Evolutionary conservation across 1,140 invertebrate species (phyloP).

Genomic region (Melanaphis sacchari): DNA sequence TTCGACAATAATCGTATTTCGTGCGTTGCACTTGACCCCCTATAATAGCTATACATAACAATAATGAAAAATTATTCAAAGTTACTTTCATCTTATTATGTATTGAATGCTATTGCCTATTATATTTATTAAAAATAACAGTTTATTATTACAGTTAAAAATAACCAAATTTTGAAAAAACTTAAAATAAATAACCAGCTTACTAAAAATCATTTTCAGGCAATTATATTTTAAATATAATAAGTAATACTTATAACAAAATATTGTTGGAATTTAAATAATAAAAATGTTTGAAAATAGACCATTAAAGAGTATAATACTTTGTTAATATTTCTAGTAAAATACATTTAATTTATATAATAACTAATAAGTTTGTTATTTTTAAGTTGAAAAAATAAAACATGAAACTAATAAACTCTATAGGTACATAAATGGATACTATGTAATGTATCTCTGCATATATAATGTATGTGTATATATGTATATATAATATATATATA

Average conservation of each 20-base stretch:
- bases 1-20: constrained; percentile 28
- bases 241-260: too few relatives aligned
- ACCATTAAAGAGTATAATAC: neutral
- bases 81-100: constrained; percentile 10
- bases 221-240: neutral
- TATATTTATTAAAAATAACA: neutral
- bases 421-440: neutral
- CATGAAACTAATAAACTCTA: neutral
- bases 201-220: neutral
- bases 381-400: neutral
- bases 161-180: neutral
- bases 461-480: too few relatives aligned
- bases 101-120: neutral
- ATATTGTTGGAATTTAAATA: neutral
- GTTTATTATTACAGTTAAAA: neutral
- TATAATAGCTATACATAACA: neutral
- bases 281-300: neutral
- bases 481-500: too few relatives aligned
- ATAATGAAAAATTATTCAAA: neutral
- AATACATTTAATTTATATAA: neutral
- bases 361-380: neutral
- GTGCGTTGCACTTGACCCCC: constrained; percentile 19
- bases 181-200: neutral
- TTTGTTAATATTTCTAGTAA: neutral
- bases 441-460: too few relatives aligned